These are phyloP conservation scores for Megatriorchis doriae DNA, from an alignment of 2,113 vertebrate species.

Conservation along the genomic window DNA sequence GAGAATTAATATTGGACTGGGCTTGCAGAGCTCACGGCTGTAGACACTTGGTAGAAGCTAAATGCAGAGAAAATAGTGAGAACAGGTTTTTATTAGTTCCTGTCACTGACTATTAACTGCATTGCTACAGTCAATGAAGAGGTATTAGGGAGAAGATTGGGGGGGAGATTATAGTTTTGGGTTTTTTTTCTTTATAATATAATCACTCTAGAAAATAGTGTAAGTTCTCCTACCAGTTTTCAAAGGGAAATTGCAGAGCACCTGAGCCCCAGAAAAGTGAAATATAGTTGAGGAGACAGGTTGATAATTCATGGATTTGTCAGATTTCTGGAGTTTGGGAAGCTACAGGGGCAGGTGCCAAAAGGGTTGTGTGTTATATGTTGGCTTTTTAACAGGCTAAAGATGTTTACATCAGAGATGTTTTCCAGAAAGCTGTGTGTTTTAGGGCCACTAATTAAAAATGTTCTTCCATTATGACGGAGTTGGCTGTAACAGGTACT, in stretches of 20 bases:
- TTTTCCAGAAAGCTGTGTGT: constrained; percentile 16
- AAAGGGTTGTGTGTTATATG: neutral
- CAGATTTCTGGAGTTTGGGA: neutral
- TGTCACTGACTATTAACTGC: neutral
- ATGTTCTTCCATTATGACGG: neutral
- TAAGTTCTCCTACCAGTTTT: neutral
- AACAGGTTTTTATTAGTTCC: neutral
- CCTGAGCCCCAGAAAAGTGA: neutral
- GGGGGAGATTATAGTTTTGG: neutral
- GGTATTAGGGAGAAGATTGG: neutral
- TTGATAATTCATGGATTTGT: neutral
- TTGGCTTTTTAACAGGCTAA: neutral
- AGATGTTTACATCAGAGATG: neutral
- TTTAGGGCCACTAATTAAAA: constrained; percentile 51
- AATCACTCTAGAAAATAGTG: neutral
- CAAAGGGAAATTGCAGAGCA: neutral
- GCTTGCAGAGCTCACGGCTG: neutral
- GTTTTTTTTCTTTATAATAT: neutral
- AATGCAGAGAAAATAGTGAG: neutral
- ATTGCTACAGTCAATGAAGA: neutral
- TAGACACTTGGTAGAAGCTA: neutral
- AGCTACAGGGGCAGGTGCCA: neutral
- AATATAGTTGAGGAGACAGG: neutral
- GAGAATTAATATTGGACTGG: neutral
- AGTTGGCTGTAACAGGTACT: constrained; percentile 1